These are phyloP conservation scores for Heliothis virescens DNA, from an alignment of 1,140 invertebrate species.

Conservation along the genomic window DNA sequence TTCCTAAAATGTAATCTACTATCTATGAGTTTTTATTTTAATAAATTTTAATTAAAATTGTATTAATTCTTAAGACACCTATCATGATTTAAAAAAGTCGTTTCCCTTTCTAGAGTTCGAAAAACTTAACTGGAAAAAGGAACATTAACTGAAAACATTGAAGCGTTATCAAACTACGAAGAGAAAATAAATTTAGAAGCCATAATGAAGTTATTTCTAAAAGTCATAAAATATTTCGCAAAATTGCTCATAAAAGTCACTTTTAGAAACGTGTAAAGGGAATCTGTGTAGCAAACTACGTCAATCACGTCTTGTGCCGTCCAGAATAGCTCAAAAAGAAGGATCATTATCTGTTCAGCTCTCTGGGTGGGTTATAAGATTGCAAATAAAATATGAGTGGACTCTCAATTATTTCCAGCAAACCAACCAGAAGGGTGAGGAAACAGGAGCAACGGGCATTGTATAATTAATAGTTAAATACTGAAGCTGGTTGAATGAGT, in stretches of 20 bases:
- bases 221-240: constrained; percentile 58
- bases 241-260: constrained; percentile 57
- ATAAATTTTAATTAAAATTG: too few relatives aligned
- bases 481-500: too few relatives aligned
- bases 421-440: too few relatives aligned
- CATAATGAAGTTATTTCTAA: constrained; percentile 58
- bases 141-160: not conserved
- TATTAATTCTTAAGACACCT: too few relatives aligned
- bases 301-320: constrained; percentile 54
- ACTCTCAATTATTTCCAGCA: not conserved
- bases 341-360: constrained; percentile 9
- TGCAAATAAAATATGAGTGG: not conserved
- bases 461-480: too few relatives aligned
- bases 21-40: too few relatives aligned
- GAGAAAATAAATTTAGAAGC: constrained; percentile 47
- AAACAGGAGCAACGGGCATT: too few relatives aligned
- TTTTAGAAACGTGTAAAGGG: constrained; percentile 58
- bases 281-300: constrained; percentile 59
- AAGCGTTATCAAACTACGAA: constrained; percentile 9
- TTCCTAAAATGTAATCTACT: too few relatives aligned
- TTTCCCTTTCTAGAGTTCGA: too few relatives aligned
- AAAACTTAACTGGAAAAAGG: not conserved
- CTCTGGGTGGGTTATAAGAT: not conserved
- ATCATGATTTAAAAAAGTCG: too few relatives aligned
- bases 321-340: constrained; percentile 45